phyloP scores from a whole-genome alignment of 2,888 invertebrate species.

The Pachymerium ferrugineum region DNA sequence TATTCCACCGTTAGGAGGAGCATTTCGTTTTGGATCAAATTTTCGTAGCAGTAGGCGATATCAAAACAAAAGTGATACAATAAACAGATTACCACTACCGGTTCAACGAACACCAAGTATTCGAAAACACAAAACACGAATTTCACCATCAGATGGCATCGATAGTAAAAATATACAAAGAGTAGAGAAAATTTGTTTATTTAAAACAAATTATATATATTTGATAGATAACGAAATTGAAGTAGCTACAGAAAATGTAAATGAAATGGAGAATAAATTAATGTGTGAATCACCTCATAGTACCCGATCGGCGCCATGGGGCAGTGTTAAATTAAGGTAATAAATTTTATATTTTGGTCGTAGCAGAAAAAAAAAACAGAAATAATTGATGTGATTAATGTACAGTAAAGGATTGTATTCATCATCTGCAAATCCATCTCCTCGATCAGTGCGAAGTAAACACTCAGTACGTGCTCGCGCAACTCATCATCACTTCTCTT shows the following conservation, averaged over 20 bases:
- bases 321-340: conserved; percentile 66
- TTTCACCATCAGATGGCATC: conserved; percentile 55
- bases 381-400: conserved; percentile 1
- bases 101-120: conserved; percentile 74
- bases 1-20: conserved; percentile 59
- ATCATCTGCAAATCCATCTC: conserved; percentile 50
- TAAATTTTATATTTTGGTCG: no score
- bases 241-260: no score
- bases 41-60: conserved; percentile 65
- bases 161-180: conserved; percentile 45
- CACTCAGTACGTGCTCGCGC: conserved; percentile 35
- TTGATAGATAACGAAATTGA: no score
- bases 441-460: conserved; percentile 63
- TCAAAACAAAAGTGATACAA: background rate
- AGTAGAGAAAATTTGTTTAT: background rate
- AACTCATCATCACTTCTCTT: conserved; percentile 37
- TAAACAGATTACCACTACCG: conserved; percentile 60
- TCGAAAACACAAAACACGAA: conserved; percentile 63
- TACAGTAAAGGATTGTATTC: conserved; percentile 40
- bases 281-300: conserved; percentile 59
- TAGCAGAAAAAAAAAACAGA: background rate
- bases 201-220: no score
- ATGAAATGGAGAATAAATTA: no score
- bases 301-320: conserved; percentile 75
- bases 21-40: conserved; percentile 71